Base-by-base conservation (phyloP, 92 coral and sea anemone genomes). In the Micromussa lordhowensis region DNA sequence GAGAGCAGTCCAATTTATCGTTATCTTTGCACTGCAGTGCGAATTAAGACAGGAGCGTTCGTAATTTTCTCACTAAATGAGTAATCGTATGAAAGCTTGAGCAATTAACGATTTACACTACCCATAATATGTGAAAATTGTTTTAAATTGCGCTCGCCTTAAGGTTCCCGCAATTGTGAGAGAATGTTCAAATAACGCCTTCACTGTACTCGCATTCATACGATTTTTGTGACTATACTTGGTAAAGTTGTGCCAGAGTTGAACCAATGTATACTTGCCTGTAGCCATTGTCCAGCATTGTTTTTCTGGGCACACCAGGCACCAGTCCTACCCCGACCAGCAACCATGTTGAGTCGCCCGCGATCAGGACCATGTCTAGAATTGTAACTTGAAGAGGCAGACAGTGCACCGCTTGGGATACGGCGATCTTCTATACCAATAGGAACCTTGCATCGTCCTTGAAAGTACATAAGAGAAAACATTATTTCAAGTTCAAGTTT, bases 271-370 rank as follows among this genome's bases (percentile, higher is more conserved):
- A 66, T 26, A 55, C 55, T 22, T 26, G 88, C 94, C 81, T 96
- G 94, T 51, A 96, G 82, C 99, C 99, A 97, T 5, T 96, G 98
- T 38, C 85, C 92, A 5, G 75, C 86, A 79, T 97, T 92, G 32
- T 91, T 90, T 48, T 89, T 40, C 69, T 90, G 89, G 8, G 99
- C 96, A 69, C 93, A 87, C 99, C 99, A 97, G 77, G 95, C 98
- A 6, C 99, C 99, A 1, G 88, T 85, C 16, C 99, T 91, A 19
- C 95, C 90, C 10, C 90, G 77, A 57, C 89, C 74, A 40, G 94
- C 89, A 14, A 94, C 92, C 68, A 84, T 90, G 87, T 96, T 93
- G 71, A 96, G 88, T 48, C 99, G 96, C 32, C 91, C 94, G 58
- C 96, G 91, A 75, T 93, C 94, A 31, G 98, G 92, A 44, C 94